Evolutionary conservation across 2,797 vertebrate species (phyloP).

Genomic region (Mycteria americana): DNA sequence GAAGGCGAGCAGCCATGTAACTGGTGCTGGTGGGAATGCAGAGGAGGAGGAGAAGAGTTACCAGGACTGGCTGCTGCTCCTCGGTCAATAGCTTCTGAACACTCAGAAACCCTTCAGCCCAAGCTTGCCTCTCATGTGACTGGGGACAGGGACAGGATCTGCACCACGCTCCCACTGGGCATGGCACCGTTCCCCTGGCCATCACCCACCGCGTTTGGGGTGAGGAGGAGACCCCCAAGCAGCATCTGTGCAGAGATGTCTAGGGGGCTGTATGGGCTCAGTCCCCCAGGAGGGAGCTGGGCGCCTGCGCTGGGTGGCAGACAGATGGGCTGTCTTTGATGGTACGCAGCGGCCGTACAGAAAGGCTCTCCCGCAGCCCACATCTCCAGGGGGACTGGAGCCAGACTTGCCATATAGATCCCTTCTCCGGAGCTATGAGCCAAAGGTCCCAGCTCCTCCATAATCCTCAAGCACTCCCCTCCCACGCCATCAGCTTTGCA

Average conservation of each 20-base stretch:
- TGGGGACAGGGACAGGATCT: neutral
- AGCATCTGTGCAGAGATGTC: neutral
- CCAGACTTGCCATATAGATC: neutral
- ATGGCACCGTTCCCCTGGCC: neutral
- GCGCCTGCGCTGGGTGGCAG: rapidly evolving
- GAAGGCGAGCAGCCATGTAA: neutral
- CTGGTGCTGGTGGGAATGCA: neutral
- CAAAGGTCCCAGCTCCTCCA: neutral
- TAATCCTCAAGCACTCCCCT: neutral
- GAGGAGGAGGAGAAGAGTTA: neutral
- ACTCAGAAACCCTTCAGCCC: neutral
- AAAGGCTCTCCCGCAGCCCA: neutral
- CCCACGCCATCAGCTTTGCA: neutral
- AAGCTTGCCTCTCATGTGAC: neutral
- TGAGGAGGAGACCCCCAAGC: neutral
- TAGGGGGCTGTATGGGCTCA: neutral
- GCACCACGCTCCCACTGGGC: rapidly evolving
- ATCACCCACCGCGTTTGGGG: rapidly evolving
- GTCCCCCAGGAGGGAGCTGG: neutral
- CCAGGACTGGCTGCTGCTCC: neutral
- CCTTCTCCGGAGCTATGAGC: neutral
- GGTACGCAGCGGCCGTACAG: rapidly evolving
- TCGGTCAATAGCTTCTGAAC: neutral
- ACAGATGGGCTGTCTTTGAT: neutral
- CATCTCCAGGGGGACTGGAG: neutral